A percentile compares a stretch with the other conserved stretches of the same genome.
Evolutionary conservation across 2,888 invertebrate genomes (phyloP).

Genomic region (Drosophila ezoana): DNA sequence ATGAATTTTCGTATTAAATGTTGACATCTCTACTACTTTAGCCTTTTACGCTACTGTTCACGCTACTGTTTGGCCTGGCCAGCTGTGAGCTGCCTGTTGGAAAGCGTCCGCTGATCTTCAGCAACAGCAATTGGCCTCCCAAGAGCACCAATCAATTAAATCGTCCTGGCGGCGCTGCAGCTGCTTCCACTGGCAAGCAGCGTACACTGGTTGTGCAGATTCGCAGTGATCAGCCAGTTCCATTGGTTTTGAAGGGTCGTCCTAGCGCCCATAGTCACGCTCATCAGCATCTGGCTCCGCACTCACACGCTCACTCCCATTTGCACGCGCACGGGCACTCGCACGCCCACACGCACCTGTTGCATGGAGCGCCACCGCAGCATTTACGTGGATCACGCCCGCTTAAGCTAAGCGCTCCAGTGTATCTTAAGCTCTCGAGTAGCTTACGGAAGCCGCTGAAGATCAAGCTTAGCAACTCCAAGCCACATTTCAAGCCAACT

Average conservation of each 20-base stretch:
- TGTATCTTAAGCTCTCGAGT: conserved; percentile 61
- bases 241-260: conserved; percentile 82
- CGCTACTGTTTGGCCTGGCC: conserved; percentile 60
- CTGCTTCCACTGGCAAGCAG: conserved; percentile 60
- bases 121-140: conserved; percentile 75
- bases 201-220: conserved; percentile 84
- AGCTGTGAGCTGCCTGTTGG: conserved; percentile 71
- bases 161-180: conserved; percentile 42
- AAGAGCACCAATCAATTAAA: conserved; percentile 74
- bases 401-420: conserved; percentile 59
- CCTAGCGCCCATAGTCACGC: conserved; percentile 55
- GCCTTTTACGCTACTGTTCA: conserved; percentile 47
- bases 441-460: conserved; percentile 81
- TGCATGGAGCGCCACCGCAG: conserved; percentile 48
- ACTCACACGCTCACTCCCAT: conserved; percentile 15
- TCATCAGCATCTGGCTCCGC: conserved; percentile 43
- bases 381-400: conserved; percentile 63
- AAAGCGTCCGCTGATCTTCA: conserved; percentile 75
- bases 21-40: conserved; percentile 41
- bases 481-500: conserved; percentile 71
- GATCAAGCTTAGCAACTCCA: conserved; percentile 79
- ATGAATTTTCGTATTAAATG: conserved; percentile 31
- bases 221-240: conserved; percentile 83
- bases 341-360: conserved; percentile 52
- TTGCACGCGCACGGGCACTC: conserved; percentile 45